phyloP scores from a whole-genome alignment of 2,113 vertebrate genomes.

The Psittacula cyanocephala region DNA sequence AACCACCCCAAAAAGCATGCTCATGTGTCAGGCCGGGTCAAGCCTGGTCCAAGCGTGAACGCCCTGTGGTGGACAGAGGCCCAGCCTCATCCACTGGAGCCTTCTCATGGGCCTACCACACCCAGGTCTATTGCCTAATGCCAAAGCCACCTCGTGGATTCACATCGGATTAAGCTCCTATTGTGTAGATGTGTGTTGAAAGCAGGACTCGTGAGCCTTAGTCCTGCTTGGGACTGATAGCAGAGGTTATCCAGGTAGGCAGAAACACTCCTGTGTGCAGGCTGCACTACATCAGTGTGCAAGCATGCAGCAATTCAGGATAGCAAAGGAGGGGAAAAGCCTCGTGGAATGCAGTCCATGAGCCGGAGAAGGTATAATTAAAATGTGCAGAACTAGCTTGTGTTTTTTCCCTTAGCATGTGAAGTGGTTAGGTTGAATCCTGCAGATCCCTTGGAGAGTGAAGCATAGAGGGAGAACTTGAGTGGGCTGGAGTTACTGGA shows the following conservation, averaged over 20 bases:
- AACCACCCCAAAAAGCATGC: neutral
- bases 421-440: constrained; percentile 5
- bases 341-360: constrained; percentile 12
- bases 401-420: neutral
- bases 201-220: neutral
- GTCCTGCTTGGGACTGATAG: neutral
- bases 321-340: neutral
- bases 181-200: constrained; percentile 29
- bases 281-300: neutral
- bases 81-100: neutral
- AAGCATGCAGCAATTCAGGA: constrained; percentile 7
- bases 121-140: neutral
- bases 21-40: neutral
- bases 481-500: neutral
- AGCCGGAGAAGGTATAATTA: neutral
- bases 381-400: neutral
- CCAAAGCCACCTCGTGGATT: neutral
- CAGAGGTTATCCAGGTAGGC: neutral
- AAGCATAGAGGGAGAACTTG: neutral
- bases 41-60: neutral
- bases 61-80: neutral
- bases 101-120: neutral
- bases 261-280: neutral
- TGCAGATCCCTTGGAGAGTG: neutral
- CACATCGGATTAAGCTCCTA: neutral